Percentiles rank a stretch among this genome's conserved stretches.
phyloP scores from a whole-genome alignment of 2,113 vertebrate species.

The Porphyrio hochstetteri region DNA sequence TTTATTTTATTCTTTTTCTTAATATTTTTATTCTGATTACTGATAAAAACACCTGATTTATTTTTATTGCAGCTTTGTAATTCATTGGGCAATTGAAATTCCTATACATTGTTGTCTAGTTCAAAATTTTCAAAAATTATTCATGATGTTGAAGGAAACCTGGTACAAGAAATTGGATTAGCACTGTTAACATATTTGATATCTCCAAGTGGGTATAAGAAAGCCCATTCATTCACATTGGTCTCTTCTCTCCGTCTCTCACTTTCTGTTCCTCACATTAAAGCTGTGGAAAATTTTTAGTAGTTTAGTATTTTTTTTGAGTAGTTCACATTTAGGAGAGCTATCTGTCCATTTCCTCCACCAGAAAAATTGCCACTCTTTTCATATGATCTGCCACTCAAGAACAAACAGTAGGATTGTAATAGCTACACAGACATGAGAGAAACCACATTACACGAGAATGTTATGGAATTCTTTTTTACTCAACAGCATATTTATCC shows the following conservation, averaged over 20 bases:
- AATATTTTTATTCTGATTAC: not conserved
- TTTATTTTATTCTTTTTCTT: not conserved
- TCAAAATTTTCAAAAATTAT: not conserved
- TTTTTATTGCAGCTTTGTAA: not conserved
- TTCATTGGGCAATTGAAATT: not conserved
- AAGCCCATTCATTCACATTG: not conserved
- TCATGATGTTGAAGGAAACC: not conserved
- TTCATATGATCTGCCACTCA: not conserved
- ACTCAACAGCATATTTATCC: not conserved
- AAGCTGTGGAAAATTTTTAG: not conserved
- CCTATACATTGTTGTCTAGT: not conserved
- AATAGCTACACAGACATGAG: not conserved
- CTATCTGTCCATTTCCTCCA: not conserved
- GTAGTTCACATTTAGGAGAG: not conserved
- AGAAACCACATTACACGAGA: not conserved
- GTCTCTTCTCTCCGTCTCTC: not conserved
- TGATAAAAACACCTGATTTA: not conserved
- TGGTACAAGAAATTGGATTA: not conserved
- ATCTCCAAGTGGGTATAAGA: not conserved
- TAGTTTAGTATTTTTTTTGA: not conserved
- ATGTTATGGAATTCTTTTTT: not conserved
- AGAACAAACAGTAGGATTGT: not conserved
- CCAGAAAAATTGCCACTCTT: not conserved
- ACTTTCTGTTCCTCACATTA: not conserved
- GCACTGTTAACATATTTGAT: not conserved